Evolutionary conservation across 1,140 invertebrate genomes (phyloP).

Genomic region (Venturia canescens): DNA sequence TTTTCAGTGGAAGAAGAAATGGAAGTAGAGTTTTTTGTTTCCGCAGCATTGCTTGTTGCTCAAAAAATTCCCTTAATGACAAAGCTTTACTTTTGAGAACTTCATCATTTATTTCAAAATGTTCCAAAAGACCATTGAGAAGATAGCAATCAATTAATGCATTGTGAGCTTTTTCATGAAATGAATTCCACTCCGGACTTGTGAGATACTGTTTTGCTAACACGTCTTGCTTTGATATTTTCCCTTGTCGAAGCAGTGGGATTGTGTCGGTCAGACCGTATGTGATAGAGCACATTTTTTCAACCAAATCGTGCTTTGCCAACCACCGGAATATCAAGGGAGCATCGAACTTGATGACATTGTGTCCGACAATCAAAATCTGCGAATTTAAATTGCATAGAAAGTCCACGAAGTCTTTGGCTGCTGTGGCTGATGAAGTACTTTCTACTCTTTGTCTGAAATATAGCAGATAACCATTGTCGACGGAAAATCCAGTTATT

Average conservation of each 20-base stretch:
- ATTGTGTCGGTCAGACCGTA: slow-evolving; percentile 49
- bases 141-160: slow-evolving; percentile 47
- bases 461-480: neutral
- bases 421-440: slow-evolving; percentile 11
- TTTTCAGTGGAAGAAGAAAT: neutral
- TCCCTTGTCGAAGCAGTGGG: slow-evolving; percentile 51
- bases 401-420: slow-evolving; percentile 22
- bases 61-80: neutral
- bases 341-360: slow-evolving; percentile 49
- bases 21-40: neutral
- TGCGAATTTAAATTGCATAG: slow-evolving; percentile 5
- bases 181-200: slow-evolving; percentile 21
- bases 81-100: slow-evolving; percentile 40
- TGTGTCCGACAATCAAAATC: slow-evolving; percentile 36
- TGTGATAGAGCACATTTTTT: slow-evolving; percentile 36
- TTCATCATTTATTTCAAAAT: slow-evolving; percentile 46
- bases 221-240: slow-evolving; percentile 45
- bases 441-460: neutral
- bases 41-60: neutral
- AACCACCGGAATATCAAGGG: slow-evolving; percentile 46
- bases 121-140: slow-evolving; percentile 42
- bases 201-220: slow-evolving; percentile 29
- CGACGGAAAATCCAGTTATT: neutral
- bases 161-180: slow-evolving; percentile 40
- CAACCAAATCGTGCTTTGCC: neutral